Base-by-base conservation (phyloP, 2,797 vertebrate species). In the Intellagama lesueurii region DNA sequence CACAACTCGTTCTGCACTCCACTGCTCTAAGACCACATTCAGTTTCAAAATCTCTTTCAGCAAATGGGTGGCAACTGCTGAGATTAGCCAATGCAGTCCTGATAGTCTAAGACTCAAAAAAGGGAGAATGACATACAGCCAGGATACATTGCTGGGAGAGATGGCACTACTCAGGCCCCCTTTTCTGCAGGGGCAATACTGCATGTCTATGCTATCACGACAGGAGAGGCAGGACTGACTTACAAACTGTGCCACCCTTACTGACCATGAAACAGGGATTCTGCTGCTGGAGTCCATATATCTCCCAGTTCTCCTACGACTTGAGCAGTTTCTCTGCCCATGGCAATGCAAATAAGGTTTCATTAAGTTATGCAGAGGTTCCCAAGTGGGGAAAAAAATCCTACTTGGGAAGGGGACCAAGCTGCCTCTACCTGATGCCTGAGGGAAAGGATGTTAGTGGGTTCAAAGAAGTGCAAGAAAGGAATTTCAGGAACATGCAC, bases 61-160 rank as follows among this genome's bases (percentile, higher is more conserved):
- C 81, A 94, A 93, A 86, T 91, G 44, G 19, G 92, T 94, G 93
- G 89, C 91, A 93, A 89, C 93, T 92, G 92, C 9, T 52, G 2
- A 30, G 28, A 17, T 14, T 22, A 17, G 64, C 68, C 0, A 0
- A 73, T 70, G 22, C 19, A 26, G 47, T 19, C 47, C 22, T 89
- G 47, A 5, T 78, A 86, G 30, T 56, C 47, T 52, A 12, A 3
- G 3, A 40, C 8, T n/a, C 4, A 40, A 64, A 11, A 22, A 68
- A 52, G 26, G 44, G 66, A 22, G 32, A 19, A 40, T 44, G 60
- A 32, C 7, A 24, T 47, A 11, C 30, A 19, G 26, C 73, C 52
- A 30, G 26, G 4, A 60, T n/a, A 26, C 26, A 68, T 56, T 16
- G 35, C 40, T 28, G 56, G 52, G 49, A 14, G 32, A 44, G 35